Evolutionary conservation across 2,113 vertebrate species (phyloP).

Genomic region (Ictidomys tridecemlineatus): DNA sequence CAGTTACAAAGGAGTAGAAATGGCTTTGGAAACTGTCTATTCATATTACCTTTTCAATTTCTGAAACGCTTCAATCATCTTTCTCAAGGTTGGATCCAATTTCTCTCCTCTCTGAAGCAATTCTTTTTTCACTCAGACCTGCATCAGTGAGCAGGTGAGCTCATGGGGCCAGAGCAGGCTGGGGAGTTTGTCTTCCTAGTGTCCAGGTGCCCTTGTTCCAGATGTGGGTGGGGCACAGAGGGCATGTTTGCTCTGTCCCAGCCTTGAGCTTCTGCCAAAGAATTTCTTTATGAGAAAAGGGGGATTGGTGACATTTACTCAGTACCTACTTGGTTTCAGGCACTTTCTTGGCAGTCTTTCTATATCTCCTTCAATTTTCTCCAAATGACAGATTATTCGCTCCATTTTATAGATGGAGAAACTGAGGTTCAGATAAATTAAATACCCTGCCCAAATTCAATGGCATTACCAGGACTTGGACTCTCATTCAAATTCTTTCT

Average conservation of each 20-base stretch:
- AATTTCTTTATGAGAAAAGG: not conserved
- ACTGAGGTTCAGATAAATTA: not conserved
- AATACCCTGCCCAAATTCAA: not conserved
- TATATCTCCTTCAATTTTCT: not conserved
- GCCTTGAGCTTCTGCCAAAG: not conserved
- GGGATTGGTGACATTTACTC: not conserved
- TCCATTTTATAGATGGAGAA: conserved; percentile 20
- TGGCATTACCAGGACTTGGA: not conserved
- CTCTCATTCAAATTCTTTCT: not conserved
- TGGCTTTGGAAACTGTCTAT: conserved; percentile 53
- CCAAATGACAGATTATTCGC: not conserved
- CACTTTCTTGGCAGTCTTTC: not conserved
- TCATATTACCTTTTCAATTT: conserved; percentile 62
- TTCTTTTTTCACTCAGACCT: conserved; percentile 25
- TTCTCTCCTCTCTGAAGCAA: not conserved
- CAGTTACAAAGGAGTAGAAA: conserved; percentile 43
- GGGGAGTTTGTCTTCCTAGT: not conserved
- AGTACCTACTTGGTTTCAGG: not conserved
- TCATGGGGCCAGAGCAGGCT: not conserved
- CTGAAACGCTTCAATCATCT: conserved; percentile 62
- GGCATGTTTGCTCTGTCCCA: not conserved
- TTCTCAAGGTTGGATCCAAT: conserved; percentile 53
- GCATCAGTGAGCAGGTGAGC: not conserved
- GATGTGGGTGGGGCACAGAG: not conserved
- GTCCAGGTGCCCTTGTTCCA: not conserved